Percentiles rank a stretch among this genome's conserved stretches.
Conservation (phyloP, 2,888 invertebrate genomes). For the Auanema freiburgensis region DNA sequence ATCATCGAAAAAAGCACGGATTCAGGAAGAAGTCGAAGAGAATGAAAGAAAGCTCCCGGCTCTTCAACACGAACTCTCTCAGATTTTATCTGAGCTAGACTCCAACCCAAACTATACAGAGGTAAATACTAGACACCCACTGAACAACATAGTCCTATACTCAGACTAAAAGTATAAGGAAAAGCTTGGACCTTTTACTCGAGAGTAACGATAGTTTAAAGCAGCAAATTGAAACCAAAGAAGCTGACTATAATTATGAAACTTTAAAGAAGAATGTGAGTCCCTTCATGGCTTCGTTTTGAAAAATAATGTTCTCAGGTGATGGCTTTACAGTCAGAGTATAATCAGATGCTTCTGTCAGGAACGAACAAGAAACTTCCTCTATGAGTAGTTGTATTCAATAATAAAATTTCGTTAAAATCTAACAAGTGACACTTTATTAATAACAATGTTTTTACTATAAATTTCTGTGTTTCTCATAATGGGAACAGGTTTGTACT, state of each 20-base stretch:
- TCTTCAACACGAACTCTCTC: conserved; percentile 21
- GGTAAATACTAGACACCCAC: conserved; percentile 12
- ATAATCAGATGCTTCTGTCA: no score
- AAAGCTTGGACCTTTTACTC: conserved; percentile 25
- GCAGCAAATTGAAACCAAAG: conserved; percentile 23
- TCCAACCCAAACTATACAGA: conserved; percentile 27
- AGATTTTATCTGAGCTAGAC: conserved; percentile 22
- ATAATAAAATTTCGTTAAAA: neutral
- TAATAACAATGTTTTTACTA: neutral
- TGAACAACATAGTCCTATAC: conserved; percentile 8
- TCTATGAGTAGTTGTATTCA: neutral
- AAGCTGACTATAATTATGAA: conserved; percentile 40
- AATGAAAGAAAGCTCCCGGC: conserved; percentile 27
- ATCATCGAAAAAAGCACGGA: conserved; percentile 21
- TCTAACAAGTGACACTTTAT: neutral
- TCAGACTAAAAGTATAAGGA: conserved; percentile 21
- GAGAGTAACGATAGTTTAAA: conserved; percentile 27
- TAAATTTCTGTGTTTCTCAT: no score
- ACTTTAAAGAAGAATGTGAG: conserved; percentile 40
- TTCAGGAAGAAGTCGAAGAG: conserved; percentile 23
- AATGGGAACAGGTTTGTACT: no score
- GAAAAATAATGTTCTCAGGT: no score
- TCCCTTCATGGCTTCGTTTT: neutral
- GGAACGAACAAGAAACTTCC: no score
- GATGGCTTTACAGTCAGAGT: no score